These are phyloP conservation scores for Drosophila biarmipes DNA, from an alignment of 1,140 invertebrate species.

Conservation along the genomic window DNA sequence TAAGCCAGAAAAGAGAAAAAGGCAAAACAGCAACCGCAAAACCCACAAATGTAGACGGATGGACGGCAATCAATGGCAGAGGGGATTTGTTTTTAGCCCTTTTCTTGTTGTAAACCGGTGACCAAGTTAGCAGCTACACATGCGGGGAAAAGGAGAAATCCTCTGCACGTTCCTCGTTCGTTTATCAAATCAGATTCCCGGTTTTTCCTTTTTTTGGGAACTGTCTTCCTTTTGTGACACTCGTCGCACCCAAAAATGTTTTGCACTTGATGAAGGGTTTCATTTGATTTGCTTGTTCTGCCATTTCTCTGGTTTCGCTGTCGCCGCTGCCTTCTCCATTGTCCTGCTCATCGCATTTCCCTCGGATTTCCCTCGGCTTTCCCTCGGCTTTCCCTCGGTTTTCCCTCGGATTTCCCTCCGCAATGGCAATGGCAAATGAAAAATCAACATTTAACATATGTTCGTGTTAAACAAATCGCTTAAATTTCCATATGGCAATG, in stretches of 20 bases:
- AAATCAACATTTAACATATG: constrained; percentile 78
- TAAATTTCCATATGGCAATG: constrained; percentile 69
- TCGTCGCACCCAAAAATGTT: constrained; percentile 67
- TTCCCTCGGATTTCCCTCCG: constrained; percentile 5
- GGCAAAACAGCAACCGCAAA: constrained; percentile 40
- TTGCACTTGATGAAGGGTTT: constrained; percentile 76
- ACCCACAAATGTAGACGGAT: constrained; percentile 52
- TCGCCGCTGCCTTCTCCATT: constrained; percentile 37
- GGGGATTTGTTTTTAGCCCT: constrained; percentile 56
- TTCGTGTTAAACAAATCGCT: constrained; percentile 67
- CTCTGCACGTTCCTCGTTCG: constrained; percentile 46
- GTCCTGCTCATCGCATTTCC: constrained; percentile 11
- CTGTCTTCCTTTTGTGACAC: constrained; percentile 58
- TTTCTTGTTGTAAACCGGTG: constrained; percentile 12
- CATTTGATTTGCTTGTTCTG: constrained; percentile 77
- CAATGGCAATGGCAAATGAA: constrained; percentile 56
- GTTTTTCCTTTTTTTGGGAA: constrained; percentile 1
- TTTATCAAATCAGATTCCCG: constrained; percentile 53
- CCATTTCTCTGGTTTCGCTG: constrained; percentile 77
- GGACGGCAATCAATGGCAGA: constrained; percentile 27
- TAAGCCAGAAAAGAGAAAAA: constrained; percentile 9
- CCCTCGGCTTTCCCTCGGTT: no score
- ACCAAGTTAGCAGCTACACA: constrained; percentile 27
- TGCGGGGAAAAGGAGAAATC: constrained; percentile 21
- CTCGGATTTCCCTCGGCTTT: constrained; percentile 5